Conservation (phyloP, 2,113 vertebrate genomes). For the Ondatra zibethicus region DNA sequence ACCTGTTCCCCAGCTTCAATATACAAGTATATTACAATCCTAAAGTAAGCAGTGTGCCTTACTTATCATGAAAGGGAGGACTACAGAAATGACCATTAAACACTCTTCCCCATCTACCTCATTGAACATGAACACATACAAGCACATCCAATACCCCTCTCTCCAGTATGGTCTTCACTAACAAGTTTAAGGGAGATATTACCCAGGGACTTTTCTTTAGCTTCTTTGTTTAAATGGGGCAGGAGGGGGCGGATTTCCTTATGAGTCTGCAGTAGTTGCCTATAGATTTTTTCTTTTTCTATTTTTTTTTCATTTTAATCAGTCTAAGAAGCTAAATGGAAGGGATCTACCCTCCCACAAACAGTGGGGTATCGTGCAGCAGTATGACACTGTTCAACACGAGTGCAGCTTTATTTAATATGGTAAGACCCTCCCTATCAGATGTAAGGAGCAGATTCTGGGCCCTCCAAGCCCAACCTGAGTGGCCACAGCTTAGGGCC, state of each 20-base stretch:
- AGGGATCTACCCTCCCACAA: not conserved
- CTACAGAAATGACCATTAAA: not conserved
- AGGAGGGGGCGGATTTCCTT: not conserved
- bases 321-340: not conserved
- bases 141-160: not conserved
- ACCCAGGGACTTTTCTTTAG: not conserved
- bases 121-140: not conserved
- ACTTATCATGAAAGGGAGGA: not conserved
- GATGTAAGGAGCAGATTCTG: no score
- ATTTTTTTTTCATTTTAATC: not conserved
- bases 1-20: not conserved
- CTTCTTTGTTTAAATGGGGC: not conserved
- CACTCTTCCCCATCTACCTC: not conserved
- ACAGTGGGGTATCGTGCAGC: not conserved
- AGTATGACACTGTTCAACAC: not conserved
- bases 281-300: not conserved
- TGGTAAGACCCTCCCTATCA: not conserved
- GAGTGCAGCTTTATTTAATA: not conserved
- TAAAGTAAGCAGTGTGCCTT: not conserved
- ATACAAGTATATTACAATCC: not conserved
- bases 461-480: no score
- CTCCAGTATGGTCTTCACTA: not conserved
- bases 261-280: accelerated
- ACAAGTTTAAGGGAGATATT: not conserved
- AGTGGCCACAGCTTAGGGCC: not conserved